Evolutionary conservation across 1,140 invertebrate genomes (phyloP).

Genomic region (Eciton burchellii): DNA sequence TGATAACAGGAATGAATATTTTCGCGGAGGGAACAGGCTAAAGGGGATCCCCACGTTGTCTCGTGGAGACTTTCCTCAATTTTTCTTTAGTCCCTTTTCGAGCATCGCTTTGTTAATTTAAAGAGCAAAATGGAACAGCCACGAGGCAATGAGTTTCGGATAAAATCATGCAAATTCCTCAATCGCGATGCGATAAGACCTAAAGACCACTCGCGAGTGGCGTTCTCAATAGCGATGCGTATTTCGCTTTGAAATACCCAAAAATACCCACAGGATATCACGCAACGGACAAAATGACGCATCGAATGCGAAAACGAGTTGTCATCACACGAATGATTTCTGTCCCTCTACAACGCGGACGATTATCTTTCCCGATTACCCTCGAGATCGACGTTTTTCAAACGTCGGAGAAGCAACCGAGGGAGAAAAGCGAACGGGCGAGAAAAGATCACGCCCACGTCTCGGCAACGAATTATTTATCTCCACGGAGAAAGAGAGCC

Average conservation of each 20-base stretch:
- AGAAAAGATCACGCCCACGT: neutral
- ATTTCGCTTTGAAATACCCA: constrained; percentile 26
- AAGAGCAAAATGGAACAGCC: neutral
- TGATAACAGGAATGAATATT: neutral
- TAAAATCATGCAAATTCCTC: constrained; percentile 21
- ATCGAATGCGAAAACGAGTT: constrained; percentile 8
- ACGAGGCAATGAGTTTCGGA: neutral
- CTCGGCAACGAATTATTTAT: neutral
- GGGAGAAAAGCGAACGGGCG: neutral
- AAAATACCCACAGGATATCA: constrained; percentile 24
- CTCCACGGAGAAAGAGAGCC: neutral
- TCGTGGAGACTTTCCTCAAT: neutral
- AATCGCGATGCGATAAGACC: neutral
- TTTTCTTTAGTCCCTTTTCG: neutral
- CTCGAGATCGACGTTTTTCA: neutral
- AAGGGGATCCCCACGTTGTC: neutral
- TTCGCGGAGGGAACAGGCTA: neutral
- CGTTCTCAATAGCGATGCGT: constrained; percentile 27
- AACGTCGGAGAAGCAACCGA: neutral
- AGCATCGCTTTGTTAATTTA: neutral
- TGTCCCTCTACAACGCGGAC: neutral
- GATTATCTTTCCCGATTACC: neutral
- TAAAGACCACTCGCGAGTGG: neutral
- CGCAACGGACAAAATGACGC: constrained; percentile 1
- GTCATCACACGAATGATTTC: constrained; percentile 3